Conservation (phyloP, 2,797 vertebrate species). For the Acipenser transmontanus region DNA sequence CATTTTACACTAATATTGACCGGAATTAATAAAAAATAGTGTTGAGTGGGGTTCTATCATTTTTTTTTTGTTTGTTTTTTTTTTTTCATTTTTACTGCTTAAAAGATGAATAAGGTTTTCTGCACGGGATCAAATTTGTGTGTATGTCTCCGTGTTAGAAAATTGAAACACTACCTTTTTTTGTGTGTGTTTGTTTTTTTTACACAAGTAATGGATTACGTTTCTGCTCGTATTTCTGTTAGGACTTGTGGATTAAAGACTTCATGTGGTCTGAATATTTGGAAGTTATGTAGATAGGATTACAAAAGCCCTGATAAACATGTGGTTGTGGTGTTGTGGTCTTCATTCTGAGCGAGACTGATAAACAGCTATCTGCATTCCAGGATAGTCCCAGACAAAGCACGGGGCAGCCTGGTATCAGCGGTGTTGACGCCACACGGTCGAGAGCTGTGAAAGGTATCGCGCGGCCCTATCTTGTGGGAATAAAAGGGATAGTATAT, state of each 20-base stretch:
- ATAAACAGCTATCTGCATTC: slow-evolving; percentile 29
- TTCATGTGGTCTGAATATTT: slow-evolving; percentile 25
- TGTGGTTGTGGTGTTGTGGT: slow-evolving; percentile 21
- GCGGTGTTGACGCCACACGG: slow-evolving; percentile 63
- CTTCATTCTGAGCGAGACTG: slow-evolving; percentile 19
- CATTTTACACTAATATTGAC: too few species aligned
- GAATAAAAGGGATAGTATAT: slow-evolving; percentile 23
- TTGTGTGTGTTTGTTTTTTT: too few species aligned
- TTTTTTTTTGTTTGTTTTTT: too few species aligned
- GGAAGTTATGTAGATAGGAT: slow-evolving; percentile 21
- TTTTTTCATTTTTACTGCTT: too few species aligned
- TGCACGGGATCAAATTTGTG: too few species aligned
- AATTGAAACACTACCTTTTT: too few species aligned
- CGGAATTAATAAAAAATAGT: too few species aligned
- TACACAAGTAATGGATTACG: too few species aligned
- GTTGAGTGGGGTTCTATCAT: too few species aligned
- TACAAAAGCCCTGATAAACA: slow-evolving; percentile 18
- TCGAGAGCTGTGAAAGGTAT: slow-evolving; percentile 68
- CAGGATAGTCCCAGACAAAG: slow-evolving; percentile 54
- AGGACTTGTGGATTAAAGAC: slow-evolving; percentile 28
- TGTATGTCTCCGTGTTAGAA: too few species aligned
- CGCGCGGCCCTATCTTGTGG: slow-evolving; percentile 51
- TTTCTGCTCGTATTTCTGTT: too few species aligned
- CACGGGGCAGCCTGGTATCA: slow-evolving; percentile 46
- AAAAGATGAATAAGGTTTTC: too few species aligned